Evolutionary conservation across 2,797 vertebrate genomes (phyloP), one percentile per base, ranked within the genome.

Genomic region (Anomalospiza imberbis): DNA sequence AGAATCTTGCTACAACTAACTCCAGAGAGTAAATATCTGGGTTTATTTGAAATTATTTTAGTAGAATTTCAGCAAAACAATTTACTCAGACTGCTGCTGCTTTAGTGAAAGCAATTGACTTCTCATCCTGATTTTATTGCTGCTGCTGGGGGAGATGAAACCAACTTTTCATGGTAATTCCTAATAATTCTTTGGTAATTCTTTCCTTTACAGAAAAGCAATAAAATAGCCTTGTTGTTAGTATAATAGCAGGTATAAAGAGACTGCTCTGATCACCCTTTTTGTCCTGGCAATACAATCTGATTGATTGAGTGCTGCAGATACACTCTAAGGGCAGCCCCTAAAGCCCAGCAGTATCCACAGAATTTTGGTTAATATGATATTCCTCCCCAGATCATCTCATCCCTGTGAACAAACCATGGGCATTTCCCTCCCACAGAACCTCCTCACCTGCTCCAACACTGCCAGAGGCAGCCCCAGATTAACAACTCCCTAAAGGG

Each of bases 61-160:
- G 54, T 14, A 26, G 47, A 62, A 70, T 45, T 93, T 88, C 38
- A 76, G 77, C 73, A 78, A 78, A 94, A 90, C n/a, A 34, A 44
- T 84, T 93, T 55, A 73, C 40, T 70, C 31, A 42, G 72, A 28
- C 67, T 62, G 54, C 8, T 91, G 31, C 40, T 86, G 60, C 55
- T 79, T 60, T 36, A 40, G 24, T 73, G 51, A 86, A 36, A 87
- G 57, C 63, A 74, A 82, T 40, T 91, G 80, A 76, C 50, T 93
- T 73, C 76, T 94, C 74, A 87, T 86, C 44, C 16, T 7, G 8
- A 79, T 89, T 95, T 94, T 93, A 87, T 58, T 85, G 79, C 67
- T 1, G 9, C 48, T 85, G 36, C 55, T 72, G 70, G 20, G 83
- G 40, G 29, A 94, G 91, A 94, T 57, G 19, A 68, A 85, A 71